Conservation (phyloP, 2,113 vertebrate genomes). For the Noturus placidus region DNA sequence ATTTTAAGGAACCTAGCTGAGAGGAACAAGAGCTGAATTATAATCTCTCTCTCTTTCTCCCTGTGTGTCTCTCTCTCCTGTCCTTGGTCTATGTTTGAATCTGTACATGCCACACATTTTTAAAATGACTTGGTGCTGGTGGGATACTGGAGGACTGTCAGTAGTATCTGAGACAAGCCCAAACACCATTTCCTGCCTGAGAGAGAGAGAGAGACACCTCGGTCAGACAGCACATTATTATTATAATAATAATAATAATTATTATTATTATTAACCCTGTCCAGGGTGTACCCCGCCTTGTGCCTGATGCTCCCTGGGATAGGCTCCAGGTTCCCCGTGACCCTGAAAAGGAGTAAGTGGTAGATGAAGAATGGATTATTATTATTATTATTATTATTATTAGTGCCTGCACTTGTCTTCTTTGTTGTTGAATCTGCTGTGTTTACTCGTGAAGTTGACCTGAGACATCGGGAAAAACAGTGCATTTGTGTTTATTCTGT, state of each 20-base stretch:
- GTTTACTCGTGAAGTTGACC: not conserved
- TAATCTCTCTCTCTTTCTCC: not conserved
- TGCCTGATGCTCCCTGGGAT: too few relatives aligned
- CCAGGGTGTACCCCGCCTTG: too few relatives aligned
- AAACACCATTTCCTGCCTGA: not conserved
- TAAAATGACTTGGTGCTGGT: not conserved
- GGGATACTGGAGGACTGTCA: not conserved
- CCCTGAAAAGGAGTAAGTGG: too few relatives aligned
- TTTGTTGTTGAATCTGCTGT: not conserved
- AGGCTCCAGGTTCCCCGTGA: too few relatives aligned
- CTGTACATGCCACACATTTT: not conserved
- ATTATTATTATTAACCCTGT: too few relatives aligned
- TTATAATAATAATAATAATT: not conserved
- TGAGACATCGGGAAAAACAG: not conserved
- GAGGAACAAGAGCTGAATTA: not conserved
- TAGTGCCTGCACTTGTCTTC: not conserved
- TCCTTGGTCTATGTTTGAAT: not conserved
- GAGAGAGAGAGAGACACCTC: not conserved
- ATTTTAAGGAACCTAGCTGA: not conserved
- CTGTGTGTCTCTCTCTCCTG: not conserved
- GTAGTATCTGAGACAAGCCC: not conserved
- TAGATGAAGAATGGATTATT: too few relatives aligned
- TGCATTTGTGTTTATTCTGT: not conserved
- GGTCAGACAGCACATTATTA: not conserved
- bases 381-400: not conserved